phyloP scores from a whole-genome alignment of 2,113 vertebrate genomes.

The Scophthalmus maximus region DNA sequence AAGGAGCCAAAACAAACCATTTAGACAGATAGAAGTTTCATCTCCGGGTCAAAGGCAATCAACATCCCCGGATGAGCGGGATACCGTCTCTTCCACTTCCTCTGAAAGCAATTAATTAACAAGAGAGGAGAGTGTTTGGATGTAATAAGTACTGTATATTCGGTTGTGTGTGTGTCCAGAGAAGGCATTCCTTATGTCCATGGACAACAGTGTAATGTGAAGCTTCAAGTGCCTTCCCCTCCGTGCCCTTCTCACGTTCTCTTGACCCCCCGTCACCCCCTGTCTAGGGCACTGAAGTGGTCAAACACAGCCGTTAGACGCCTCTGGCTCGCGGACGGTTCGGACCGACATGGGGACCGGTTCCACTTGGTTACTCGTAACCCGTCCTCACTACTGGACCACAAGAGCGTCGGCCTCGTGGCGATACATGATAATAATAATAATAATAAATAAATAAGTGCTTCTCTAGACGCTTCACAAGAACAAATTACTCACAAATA shows the following conservation, averaged over 20 bases:
- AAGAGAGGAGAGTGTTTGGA: neutral
- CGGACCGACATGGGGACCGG: too few species aligned
- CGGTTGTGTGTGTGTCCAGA: constrained; percentile 31
- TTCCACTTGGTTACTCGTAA: too few species aligned
- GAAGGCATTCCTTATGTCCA: constrained; percentile 17
- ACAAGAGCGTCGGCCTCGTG: too few species aligned
- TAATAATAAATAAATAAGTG: too few species aligned
- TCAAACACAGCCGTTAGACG: constrained; percentile 55
- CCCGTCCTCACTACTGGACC: too few species aligned
- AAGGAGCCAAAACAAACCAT: constrained; percentile 67
- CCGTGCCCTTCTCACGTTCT: constrained; percentile 63
- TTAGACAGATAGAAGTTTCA: constrained; percentile 71
- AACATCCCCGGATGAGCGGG: constrained; percentile 31
- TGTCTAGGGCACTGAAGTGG: constrained; percentile 49
- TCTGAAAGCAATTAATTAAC: neutral
- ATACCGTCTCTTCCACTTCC: neutral
- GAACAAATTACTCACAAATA: too few species aligned
- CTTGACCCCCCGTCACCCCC: constrained; percentile 45
- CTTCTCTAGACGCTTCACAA: too few species aligned
- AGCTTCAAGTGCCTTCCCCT: constrained; percentile 57
- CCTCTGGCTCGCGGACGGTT: constrained; percentile 53
- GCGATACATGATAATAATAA: too few species aligned
- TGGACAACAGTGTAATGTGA: constrained; percentile 49
- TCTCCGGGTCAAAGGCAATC: constrained; percentile 64
- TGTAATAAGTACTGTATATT: too few species aligned